Evolutionary conservation across 2,113 vertebrate species (phyloP), one percentile per base, ranked within the genome.

Genomic region (Bothrops jararaca): DNA sequence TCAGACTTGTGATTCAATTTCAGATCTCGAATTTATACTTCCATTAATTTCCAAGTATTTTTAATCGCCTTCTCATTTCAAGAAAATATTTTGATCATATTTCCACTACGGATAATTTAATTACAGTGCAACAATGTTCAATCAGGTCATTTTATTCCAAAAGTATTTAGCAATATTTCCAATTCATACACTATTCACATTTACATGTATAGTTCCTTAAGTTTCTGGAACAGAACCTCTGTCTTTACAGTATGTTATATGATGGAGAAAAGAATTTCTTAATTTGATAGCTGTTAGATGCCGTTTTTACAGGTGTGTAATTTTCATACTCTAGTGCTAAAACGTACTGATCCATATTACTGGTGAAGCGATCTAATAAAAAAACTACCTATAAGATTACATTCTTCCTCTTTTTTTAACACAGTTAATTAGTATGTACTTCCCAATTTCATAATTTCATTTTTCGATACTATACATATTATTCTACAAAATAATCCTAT

Each of bases 341-440:
- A 97, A 95, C 96, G 96, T 97, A 97, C 96, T 97, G 97, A 97
- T 96, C 96, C 96, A 96, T 96, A 96, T 97, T 97, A 96, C 94
- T 97, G 96, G 50, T 96, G 96, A 94, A 97, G 95, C 93, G 94
- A 96, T 96, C 95, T 97, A 97, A 97, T 97, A 97, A 97, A 97
- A 89, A 96, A 96, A 97, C 97, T 97, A 97, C 97, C 97, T 97
- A 97, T 96, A 97, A 93, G 96, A 94, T 95, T 96, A 97, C 94
- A 96, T 95, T 97, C 95, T 97, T 94, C 97, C 96, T 96, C 94
- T 96, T 96, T 97, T 89, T 94, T 95, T 88, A 96, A 96, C 97
- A 97, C 95, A 97, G 95, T 95, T 95, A 91, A 95, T 97, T 95
- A 96, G 94, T 80, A 94, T 90, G 95, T 96, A 93, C 34, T 50